Evolutionary conservation across 1,140 invertebrate genomes (phyloP).

Genomic region (Rhagoletis pomonella): DNA sequence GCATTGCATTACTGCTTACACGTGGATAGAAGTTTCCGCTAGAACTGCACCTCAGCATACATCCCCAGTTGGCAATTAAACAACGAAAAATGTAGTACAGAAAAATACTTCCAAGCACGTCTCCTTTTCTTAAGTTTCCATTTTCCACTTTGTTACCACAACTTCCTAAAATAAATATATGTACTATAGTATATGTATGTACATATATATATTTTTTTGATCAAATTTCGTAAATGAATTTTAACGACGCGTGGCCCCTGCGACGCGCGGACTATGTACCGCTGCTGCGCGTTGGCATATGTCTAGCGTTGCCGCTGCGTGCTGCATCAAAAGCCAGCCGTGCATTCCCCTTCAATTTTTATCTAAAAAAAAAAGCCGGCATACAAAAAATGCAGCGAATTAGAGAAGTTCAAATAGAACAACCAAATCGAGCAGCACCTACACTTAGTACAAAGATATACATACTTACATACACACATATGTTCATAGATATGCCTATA

Average conservation of each 20-base stretch:
- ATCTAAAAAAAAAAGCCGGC: not conserved
- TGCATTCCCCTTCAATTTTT: too few relatives aligned
- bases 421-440: not conserved
- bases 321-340: not conserved
- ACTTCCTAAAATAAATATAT: constrained; percentile 20
- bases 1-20: not conserved
- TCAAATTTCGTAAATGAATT: constrained; percentile 64
- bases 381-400: not conserved
- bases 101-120: not conserved
- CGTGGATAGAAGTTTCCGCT: not conserved
- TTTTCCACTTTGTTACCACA: not conserved
- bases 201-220: too few relatives aligned
- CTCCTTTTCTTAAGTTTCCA: not conserved
- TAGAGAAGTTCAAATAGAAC: constrained; percentile 2
- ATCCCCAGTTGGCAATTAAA: constrained; percentile 17
- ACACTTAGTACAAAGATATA: not conserved
- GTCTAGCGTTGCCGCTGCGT: not conserved
- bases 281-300: not conserved
- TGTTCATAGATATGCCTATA: not conserved
- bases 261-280: not conserved
- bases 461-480: not conserved
- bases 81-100: not conserved
- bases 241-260: constrained; percentile 62
- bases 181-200: too few relatives aligned
- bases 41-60: not conserved